Evolutionary conservation across 2,113 vertebrate genomes (phyloP), one percentile per base, ranked within the genome.

Genomic region (Mirza zaza): DNA sequence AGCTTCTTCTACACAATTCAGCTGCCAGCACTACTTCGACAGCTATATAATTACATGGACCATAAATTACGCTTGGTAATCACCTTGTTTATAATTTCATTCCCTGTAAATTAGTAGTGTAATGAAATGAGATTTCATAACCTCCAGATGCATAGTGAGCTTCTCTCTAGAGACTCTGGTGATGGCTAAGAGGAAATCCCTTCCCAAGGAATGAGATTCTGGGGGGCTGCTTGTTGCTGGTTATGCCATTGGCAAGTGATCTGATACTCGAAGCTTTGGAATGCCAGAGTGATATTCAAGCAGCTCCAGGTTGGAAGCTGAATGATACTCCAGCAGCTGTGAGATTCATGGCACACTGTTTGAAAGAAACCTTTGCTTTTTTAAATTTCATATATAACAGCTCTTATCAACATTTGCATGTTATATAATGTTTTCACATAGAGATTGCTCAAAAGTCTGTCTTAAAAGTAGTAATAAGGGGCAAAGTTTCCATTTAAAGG

Each of bases 51-150:
- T 98, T 98, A 97, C 96, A 97, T 94, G 97, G 98, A 75, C 96
- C 97, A 98, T 98, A 97, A 98, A 98, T 98, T 97, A 97, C 57
- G 73, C 57, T 96, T 82, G 10, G 48, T 97, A 98, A 98, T 98
- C 98, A 98, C 98, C 94, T 98, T 98, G 97, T 98, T 98, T 98
- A 98, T 98, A 96, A 97, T 98, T 98, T 97, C 94, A 96, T 98
- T 98, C 95, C 91, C 97, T 97, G 92, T 98, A 98, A 98, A 98
- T 98, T 96, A 98, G 90, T 76, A 88, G 95, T 91, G 88, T 97
- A 98, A 98, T 95, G 91, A 97, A 98, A 98, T 92, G 97, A 98
- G 97, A 75, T 90, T 98, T 96, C 93, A 90, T 96, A 97, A 95
- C 91, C 95, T 96, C 90, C 34, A 63, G 82, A 97, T 94, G 95